Conservation (phyloP, 2,888 invertebrate genomes). For the Ichneumoninae sp. region DNA sequence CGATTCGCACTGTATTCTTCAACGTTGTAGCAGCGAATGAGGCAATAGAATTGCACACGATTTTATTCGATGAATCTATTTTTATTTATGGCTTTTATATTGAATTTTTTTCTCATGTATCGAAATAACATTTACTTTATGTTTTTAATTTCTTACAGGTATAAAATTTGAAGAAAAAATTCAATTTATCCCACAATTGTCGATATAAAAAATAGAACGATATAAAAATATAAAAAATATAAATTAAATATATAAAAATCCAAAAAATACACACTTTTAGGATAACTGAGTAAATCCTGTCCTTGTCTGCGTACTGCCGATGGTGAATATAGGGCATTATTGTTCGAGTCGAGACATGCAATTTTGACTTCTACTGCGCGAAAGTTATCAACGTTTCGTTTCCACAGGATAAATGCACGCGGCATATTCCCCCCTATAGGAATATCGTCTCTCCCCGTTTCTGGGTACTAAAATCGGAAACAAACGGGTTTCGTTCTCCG, state of each 20-base stretch:
- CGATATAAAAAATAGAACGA: no score
- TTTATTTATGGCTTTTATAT: not conserved
- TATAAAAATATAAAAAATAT: no score
- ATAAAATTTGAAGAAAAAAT: not conserved
- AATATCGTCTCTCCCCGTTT: conserved; percentile 1
- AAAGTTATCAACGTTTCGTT: not conserved
- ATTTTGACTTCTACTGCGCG: not conserved
- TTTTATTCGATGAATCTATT: not conserved
- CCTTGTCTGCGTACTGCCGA: no score
- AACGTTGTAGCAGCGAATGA: not conserved
- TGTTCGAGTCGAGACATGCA: no score
- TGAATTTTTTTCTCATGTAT: not conserved
- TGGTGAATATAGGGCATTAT: no score
- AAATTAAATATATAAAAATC: no score
- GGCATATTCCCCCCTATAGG: not conserved
- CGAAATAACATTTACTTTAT: no score
- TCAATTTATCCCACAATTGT: not conserved
- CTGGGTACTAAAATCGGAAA: conserved; percentile 41
- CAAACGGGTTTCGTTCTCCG: conserved; percentile 14
- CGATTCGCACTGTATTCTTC: not conserved
- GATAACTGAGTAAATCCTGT: no score
- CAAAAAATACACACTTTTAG: no score
- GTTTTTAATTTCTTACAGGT: no score
- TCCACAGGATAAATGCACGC: not conserved
- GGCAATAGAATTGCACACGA: not conserved